Percentiles rank a stretch among this genome's conserved stretches.
Evolutionary conservation across 1,140 invertebrate genomes (phyloP).

Genomic region (Bombus waltoni): DNA sequence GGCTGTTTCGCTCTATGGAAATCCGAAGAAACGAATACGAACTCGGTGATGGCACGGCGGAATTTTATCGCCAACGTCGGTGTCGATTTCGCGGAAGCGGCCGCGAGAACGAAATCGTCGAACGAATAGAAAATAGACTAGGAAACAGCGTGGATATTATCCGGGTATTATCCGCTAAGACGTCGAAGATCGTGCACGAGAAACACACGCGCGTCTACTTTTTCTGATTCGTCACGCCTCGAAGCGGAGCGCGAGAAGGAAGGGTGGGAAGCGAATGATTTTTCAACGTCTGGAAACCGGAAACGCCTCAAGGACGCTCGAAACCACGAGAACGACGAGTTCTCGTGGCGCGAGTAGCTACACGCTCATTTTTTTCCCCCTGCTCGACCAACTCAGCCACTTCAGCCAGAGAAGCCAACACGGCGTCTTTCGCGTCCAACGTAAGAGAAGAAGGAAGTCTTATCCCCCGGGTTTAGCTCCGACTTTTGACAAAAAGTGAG

Average conservation of each 20-base stretch:
- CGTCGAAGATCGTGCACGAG: background rate
- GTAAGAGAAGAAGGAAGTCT: conserved; percentile 50
- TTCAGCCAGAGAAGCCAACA: background rate
- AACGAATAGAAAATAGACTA: too few species aligned
- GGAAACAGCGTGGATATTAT: too few species aligned
- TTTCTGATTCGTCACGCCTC: conserved; percentile 51
- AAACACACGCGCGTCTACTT: conserved; percentile 11
- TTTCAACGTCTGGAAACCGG: conserved; percentile 66
- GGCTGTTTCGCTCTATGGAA: conserved; percentile 55
- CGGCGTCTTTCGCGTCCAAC: conserved; percentile 7
- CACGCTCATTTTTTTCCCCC: conserved; percentile 33
- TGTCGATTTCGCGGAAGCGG: background rate
- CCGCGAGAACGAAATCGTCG: background rate
- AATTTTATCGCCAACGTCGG: conserved; percentile 14
- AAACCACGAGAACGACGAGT: conserved; percentile 47
- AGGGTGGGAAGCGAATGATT: conserved; percentile 55
- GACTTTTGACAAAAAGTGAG: conserved; percentile 67
- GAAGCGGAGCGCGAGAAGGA: background rate
- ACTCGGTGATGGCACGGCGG: background rate
- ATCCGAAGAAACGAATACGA: conserved; percentile 37
- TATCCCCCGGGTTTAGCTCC: conserved; percentile 5
- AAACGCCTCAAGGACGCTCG: conserved; percentile 54
- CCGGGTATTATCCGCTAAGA: conserved; percentile 35
- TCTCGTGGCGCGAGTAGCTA: conserved; percentile 30
- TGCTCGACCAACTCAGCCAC: background rate